Percentiles rank a stretch among this genome's conserved stretches.
Evolutionary conservation across 2,797 vertebrate species (phyloP).

Genomic region (Botia almorhae): DNA sequence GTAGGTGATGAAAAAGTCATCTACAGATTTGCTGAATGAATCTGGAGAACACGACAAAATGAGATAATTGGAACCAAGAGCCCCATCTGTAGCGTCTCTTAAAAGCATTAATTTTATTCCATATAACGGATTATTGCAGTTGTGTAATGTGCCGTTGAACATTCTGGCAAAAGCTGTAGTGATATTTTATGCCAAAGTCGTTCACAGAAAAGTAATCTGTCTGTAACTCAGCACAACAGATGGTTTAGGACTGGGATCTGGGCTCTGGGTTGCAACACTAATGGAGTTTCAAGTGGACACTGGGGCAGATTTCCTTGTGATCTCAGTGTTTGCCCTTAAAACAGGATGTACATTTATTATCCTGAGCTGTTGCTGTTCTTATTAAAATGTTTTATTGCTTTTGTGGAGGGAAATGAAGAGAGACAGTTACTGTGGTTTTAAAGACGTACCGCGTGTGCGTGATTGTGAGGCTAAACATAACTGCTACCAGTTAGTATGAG

Average conservation of each 20-base stretch:
- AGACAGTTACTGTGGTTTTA: slow-evolving; percentile 7
- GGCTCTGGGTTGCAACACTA: slow-evolving; percentile 40
- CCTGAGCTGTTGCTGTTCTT: neutral
- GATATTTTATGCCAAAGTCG: neutral
- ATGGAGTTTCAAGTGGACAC: slow-evolving; percentile 45
- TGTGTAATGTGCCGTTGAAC: slow-evolving; percentile 8
- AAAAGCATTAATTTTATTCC: slow-evolving; percentile 2
- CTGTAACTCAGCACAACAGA: slow-evolving; percentile 39
- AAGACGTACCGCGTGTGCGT: neutral
- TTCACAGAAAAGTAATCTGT: slow-evolving; percentile 20
- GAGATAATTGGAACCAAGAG: neutral
- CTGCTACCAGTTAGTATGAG: slow-evolving; percentile 34
- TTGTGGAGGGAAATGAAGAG: neutral
- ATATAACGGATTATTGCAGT: neutral
- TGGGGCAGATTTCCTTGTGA: slow-evolving; percentile 25
- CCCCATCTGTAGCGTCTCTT: neutral
- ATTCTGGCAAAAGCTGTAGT: neutral
- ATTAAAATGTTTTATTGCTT: neutral
- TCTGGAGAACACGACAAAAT: neutral
- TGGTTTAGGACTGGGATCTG: slow-evolving; percentile 30
- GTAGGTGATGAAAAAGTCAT: neutral
- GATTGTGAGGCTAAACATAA: neutral
- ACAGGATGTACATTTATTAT: slow-evolving; percentile 43
- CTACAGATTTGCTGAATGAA: neutral
- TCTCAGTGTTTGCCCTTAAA: slow-evolving; percentile 33